Evolutionary conservation across 2,888 invertebrate species (phyloP).

Genomic region (Tolmerus cingulatus): DNA sequence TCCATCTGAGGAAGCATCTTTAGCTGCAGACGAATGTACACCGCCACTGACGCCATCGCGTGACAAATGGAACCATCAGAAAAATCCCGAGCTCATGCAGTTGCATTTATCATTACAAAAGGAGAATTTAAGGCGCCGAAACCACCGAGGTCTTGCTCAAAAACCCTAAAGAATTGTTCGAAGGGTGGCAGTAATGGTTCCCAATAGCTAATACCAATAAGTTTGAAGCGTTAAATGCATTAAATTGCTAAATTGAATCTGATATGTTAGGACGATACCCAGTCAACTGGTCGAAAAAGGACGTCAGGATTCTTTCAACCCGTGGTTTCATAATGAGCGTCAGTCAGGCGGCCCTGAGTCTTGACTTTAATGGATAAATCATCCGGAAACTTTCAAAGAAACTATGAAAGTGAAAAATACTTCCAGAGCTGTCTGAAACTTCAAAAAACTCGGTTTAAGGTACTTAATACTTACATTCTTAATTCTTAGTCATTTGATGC

Average conservation of each 20-base stretch:
- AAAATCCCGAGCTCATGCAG: slow-evolving; percentile 8
- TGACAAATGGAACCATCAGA: slow-evolving; percentile 25
- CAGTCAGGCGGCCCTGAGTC: background rate
- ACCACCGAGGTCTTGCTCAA: background rate
- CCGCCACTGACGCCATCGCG: background rate
- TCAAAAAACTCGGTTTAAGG: background rate
- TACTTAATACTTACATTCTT: background rate
- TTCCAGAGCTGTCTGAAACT: background rate
- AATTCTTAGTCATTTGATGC: background rate
- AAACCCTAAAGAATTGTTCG: background rate
- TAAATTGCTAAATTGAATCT: background rate
- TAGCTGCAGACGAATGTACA: background rate
- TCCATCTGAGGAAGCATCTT: background rate
- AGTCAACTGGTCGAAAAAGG: background rate
- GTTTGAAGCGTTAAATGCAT: background rate
- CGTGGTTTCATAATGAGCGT: background rate
- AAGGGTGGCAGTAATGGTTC: background rate
- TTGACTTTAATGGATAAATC: background rate
- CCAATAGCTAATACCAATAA: background rate
- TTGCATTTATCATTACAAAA: slow-evolving; percentile 11
- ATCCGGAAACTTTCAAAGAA: background rate
- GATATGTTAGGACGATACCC: background rate
- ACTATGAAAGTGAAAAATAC: background rate
- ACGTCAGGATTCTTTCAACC: background rate
- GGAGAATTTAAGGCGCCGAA: background rate